Base-by-base conservation (phyloP, 2,888 invertebrate genomes). In the Lasioglossum morio region DNA sequence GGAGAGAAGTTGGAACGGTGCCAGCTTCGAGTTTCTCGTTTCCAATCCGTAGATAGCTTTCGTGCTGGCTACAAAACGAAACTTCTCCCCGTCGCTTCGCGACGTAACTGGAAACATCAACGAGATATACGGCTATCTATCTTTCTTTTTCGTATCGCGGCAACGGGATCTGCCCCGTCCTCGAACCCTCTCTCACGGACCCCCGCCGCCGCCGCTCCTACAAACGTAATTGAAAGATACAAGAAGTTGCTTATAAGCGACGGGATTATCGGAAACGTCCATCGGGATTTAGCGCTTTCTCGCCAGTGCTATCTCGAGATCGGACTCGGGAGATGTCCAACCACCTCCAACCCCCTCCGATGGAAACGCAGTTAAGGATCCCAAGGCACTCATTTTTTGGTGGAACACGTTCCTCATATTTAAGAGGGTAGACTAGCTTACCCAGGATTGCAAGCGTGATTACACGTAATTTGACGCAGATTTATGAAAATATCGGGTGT, bases 21-120 rank as follows among this genome's bases (percentile, higher is more conserved):
- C 88, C 89, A 87, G 72, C 72, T 66, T 72, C 84, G 81, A 87
- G 88, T 88, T 87, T 82, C 89, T 72, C 88, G 77, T 89, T 89
- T 89, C 87, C 89, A 89, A 89, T 89, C 89, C 87, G 89, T 88
- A 82, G 88, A 86, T 89, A 89, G 89, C 89, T 85, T 87, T 80
- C 86, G 77, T 78, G 80, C 77, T 48, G 86, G 88, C 81, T 81
- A 76, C 88, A 84, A 88, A 88, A 88, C 86, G 89, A 84, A 88
- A 89, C 73, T 88, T 89, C 75, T 78, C 48, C 72, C 57, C 46
- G 72, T 60, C 81, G 78, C 40, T 43, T 40, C 63, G 63, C 48
- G 74, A 76, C 79, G 82, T 84, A 88, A 89, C 84, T 88, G 82
- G 86, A 89, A 88, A 84, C 89, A 88, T 88, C 84, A 84, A 82